A percentile compares a stretch with the other conserved stretches of the same genome.
Conservation (phyloP, 1,140 invertebrate species). For the Leptoteleia sp. region DNA sequence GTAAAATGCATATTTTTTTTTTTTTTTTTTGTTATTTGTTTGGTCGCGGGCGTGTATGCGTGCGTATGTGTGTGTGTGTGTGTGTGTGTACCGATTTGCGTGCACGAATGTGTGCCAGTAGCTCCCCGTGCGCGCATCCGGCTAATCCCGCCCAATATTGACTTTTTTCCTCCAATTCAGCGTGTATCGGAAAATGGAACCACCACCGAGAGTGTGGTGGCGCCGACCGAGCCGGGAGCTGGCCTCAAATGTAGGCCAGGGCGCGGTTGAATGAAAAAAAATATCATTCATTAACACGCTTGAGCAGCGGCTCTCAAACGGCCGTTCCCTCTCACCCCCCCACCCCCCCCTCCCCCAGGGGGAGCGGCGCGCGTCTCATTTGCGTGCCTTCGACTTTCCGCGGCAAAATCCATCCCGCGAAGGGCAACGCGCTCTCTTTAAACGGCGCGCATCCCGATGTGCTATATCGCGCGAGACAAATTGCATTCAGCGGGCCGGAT, state of each 20-base stretch:
- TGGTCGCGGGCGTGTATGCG: not conserved
- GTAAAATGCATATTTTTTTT: constrained; percentile 47
- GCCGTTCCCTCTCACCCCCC: not conserved
- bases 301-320: constrained; percentile 48
- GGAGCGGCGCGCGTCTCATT: too few species aligned
- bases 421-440: constrained; percentile 40
- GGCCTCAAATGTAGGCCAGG: constrained; percentile 77
- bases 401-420: constrained; percentile 35
- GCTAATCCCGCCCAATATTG: constrained; percentile 65
- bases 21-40: too few species aligned
- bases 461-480: constrained; percentile 39
- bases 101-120: constrained; percentile 8
- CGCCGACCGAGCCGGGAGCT: constrained; percentile 61
- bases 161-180: constrained; percentile 62
- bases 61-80: constrained; percentile 1
- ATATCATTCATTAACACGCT: constrained; percentile 80
- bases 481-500: constrained; percentile 31
- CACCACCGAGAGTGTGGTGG: constrained; percentile 70
- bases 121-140: constrained; percentile 37
- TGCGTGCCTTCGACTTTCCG: constrained; percentile 40
- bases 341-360: too few species aligned
- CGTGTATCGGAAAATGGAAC: constrained; percentile 65
- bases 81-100: too few species aligned
- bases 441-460: constrained; percentile 24
- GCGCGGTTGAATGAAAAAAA: constrained; percentile 80